Evolutionary conservation across 2,888 invertebrate genomes (phyloP), one percentile per base, ranked within the genome.

Genomic region (Spodoptera exigua): DNA sequence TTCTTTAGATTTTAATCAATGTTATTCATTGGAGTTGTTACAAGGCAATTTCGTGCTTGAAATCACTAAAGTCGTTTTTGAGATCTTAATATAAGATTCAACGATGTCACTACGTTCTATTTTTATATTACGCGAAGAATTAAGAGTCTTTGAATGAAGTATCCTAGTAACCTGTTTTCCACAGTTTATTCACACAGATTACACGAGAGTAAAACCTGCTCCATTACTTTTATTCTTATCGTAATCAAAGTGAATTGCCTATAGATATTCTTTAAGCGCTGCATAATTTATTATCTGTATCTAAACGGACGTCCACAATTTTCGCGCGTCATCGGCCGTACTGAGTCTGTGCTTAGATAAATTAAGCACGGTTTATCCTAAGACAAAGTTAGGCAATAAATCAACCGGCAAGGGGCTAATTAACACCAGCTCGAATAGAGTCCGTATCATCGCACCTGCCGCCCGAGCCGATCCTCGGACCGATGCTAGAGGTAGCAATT

Each of bases 341-440:
- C 18, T 36, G 39, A 48, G 55, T 74, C 57, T 74, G 64, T 57
- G 70, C 68, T 72, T 76, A 78, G 78, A 88, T 86, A 81, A 87
- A 86, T 86, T 65, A 75, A 77, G 71, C 61, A 79, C 73, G 71
- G 81, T 83, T 81, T 80, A 82, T 82, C 76, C 68, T 62, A 78
- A 86, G 84, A 85, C 85, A 85, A 87, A 86, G 81, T 86, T 82
- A 81, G 67, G 61, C 76, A 70, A 89, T 92, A 90, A 90, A 91
- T 92, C 90, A 90, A 88, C 74, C 75, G 71, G 80, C 80, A 78
- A 83, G 84, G 78, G 80, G 79, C 84, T 91, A 90, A 91, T 92
- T 90, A 91, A 87, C 86, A 84, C 82, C 72, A 66, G 78, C 80
- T 77, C 74, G 72, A 49, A 65, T 82, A 74, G 76, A 85, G 82